Conservation (phyloP, 2,797 vertebrate species). For the Myoxocephalus aenaeus region DNA sequence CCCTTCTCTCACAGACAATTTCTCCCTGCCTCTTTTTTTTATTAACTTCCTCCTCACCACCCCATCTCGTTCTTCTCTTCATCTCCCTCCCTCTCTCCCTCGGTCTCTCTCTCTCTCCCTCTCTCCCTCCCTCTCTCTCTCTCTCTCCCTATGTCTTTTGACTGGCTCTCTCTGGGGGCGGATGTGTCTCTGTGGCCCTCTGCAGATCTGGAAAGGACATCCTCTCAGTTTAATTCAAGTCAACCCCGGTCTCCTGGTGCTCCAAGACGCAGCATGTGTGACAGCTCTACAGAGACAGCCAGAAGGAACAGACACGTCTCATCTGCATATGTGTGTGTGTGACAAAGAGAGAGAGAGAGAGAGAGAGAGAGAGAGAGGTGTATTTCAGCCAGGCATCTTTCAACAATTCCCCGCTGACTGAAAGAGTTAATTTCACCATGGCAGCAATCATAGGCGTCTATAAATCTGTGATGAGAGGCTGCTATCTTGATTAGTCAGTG, state of each 20-base stretch:
- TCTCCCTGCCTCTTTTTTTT: slow-evolving; percentile 43
- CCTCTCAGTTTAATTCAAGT: slow-evolving; percentile 82
- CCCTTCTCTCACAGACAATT: slow-evolving; percentile 38
- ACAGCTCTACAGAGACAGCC: slow-evolving; percentile 74
- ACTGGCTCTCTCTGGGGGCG: slow-evolving; percentile 63
- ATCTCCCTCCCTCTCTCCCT: not conserved
- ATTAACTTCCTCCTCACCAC: slow-evolving; percentile 53
- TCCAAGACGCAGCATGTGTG: slow-evolving; percentile 74
- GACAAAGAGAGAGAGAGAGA: not conserved
- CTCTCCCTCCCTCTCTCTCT: not conserved
- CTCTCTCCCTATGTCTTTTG: slow-evolving; percentile 42
- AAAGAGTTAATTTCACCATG: slow-evolving; percentile 70
- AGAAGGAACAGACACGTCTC: slow-evolving; percentile 69
- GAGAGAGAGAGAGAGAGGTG: not conserved
- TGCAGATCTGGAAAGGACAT: slow-evolving; percentile 79
- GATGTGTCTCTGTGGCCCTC: slow-evolving; percentile 68
- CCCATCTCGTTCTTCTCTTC: not conserved
- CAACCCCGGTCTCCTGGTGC: slow-evolving; percentile 75
- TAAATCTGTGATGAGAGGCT: slow-evolving; percentile 70
- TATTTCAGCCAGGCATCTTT: slow-evolving; percentile 46
- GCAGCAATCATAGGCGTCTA: slow-evolving; percentile 60
- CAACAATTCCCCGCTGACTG: slow-evolving; percentile 49
- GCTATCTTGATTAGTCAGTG: slow-evolving; percentile 66
- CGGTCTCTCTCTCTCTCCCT: slow-evolving; percentile 2
- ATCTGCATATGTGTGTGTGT: slow-evolving; percentile 61